Conservation (phyloP, 1,140 invertebrate genomes). For the Heterodera schachtii region DNA sequence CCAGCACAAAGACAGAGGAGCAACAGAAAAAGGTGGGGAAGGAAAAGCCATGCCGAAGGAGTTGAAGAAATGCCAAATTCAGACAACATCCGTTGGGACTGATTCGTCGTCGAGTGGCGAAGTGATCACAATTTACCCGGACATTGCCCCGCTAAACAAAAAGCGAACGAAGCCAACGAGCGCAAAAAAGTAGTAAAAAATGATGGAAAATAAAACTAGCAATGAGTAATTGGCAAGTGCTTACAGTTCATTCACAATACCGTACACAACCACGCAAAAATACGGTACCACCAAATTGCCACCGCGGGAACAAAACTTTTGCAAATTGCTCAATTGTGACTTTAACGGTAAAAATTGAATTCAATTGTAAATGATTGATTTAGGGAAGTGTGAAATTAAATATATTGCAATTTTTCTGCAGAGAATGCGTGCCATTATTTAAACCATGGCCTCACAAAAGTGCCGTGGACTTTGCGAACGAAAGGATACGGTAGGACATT, state of each 20-base stretch:
- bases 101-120: neutral
- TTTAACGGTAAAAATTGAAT: slow-evolving; percentile 53
- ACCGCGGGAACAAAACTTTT: slow-evolving; percentile 51
- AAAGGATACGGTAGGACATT: slow-evolving; percentile 41
- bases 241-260: slow-evolving; percentile 44
- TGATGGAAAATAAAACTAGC: no score
- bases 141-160: slow-evolving; percentile 1
- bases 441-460: slow-evolving; percentile 62
- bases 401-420: slow-evolving; percentile 28
- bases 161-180: slow-evolving; percentile 23
- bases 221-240: no score
- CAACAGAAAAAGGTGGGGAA: no score
- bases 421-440: slow-evolving; percentile 65
- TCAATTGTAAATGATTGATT: no score
- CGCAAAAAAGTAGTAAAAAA: slow-evolving; percentile 8
- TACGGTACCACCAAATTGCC: slow-evolving; percentile 43
- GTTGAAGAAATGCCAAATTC: neutral
- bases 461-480: slow-evolving; percentile 62
- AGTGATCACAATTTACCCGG: slow-evolving; percentile 10
- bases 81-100: neutral
- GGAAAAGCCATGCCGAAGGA: no score
- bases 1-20: neutral
- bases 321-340: slow-evolving; percentile 59
- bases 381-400: no score
- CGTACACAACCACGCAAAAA: slow-evolving; percentile 50